Conservation (phyloP, 2,888 invertebrate genomes). For the Nephrotoma flavescens region DNA sequence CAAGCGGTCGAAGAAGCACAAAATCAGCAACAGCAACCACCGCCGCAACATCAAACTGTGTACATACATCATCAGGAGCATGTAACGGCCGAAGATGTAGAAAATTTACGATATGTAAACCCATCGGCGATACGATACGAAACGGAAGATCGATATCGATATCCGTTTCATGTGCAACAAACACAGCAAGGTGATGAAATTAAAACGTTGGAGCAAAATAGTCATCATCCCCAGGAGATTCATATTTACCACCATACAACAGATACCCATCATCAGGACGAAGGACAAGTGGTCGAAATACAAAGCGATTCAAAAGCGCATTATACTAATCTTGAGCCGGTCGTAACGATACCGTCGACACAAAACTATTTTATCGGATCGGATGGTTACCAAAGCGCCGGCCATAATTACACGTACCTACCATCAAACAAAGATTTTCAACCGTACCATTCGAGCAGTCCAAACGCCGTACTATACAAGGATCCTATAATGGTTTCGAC, state of each 20-base stretch:
- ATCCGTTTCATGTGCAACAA: background rate
- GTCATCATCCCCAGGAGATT: constrained; percentile 8
- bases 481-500: constrained; percentile 26
- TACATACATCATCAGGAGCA: background rate
- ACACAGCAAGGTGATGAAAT: background rate
- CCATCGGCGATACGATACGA: background rate
- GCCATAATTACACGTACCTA: constrained; percentile 9
- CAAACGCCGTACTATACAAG: constrained; percentile 12
- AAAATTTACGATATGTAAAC: background rate
- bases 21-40: background rate
- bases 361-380: constrained; percentile 11
- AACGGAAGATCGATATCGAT: background rate
- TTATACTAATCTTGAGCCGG: constrained; percentile 12
- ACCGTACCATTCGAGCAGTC: constrained; percentile 10
- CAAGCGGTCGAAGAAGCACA: background rate
- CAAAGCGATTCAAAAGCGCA: constrained; percentile 9
- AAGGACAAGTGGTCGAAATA: constrained; percentile 4
- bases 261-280: background rate
- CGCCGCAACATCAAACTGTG: constrained; percentile 1
- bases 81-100: background rate
- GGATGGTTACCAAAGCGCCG: constrained; percentile 9
- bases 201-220: background rate
- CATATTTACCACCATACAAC: constrained; percentile 7
- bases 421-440: constrained; percentile 7
- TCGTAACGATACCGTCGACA: constrained; percentile 3